Base-by-base conservation (phyloP, 2,797 vertebrate species). In the Gobionotothen gibberifrons region DNA sequence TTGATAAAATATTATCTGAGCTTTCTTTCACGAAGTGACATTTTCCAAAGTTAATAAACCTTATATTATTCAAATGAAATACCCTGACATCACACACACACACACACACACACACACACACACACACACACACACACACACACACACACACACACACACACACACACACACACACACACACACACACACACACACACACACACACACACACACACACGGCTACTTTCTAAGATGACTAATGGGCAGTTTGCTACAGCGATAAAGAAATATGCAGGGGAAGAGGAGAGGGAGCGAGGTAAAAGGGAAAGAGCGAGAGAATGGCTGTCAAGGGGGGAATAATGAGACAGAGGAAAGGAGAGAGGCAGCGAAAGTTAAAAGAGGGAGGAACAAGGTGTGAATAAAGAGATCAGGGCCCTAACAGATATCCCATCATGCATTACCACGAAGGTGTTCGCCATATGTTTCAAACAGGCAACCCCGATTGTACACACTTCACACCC, bases 231-330 rank as follows among this genome's bases (percentile, higher is more conserved):
- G 16, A 64, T 80, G 85, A 88, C 76, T 86, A 83, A 90, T 84
- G 79, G 83, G 21, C 75, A 74, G 78, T 80, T 83, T 76, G 67
- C 79, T 59, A 59, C 61, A 61, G 78, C 55, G 79, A 85, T 87
- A 86, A 67, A 82, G 59, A 84, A 61, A 46, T 22, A 63, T 71
- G 63, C 60, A 78, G 21, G 53, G 57, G 73, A 62, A 66, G 62
- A 59, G 65, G 52, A 61, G 70, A 48, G 58, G 78, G 68, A 53
- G 66, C 1, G 29, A 64, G 54, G 59, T 64, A 48, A 80, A 85
- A 81, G 71, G 69, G 73, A 84, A 84, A 87, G 52, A 79, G 74
- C 13, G 62, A 61, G 65, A 55, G 82, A 81, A 81, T 14, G 44
- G 62, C 58, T 16, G 15, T 82, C 62, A 60, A 11, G 58, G 55